Evolutionary conservation across 1,140 invertebrate genomes (phyloP), one percentile per base, ranked within the genome.

Genomic region (Sminthurinus signatus): DNA sequence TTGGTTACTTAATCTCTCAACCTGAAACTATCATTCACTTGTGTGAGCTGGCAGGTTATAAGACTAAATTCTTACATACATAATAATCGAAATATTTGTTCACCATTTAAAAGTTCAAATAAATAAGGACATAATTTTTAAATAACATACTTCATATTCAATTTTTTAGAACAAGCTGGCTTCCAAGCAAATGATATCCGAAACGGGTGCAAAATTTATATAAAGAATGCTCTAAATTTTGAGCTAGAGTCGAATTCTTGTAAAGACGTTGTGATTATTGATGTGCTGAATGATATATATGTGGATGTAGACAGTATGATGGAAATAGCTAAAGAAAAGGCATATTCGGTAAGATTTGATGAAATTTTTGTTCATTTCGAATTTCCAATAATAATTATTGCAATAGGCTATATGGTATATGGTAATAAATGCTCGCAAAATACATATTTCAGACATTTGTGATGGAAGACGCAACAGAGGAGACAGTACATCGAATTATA

Each of bases 381-480:
- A n/a, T n/a, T n/a, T n/a, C n/a, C n/a, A n/a, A n/a, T n/a, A n/a
- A n/a, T n/a, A n/a, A n/a, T n/a, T n/a, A n/a, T n/a, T n/a, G n/a
- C n/a, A n/a, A n/a, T n/a, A n/a, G n/a, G n/a, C n/a, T n/a, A n/a
- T n/a, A n/a, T n/a, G n/a, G n/a, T n/a, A n/a, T n/a, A n/a, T n/a
- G n/a, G n/a, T n/a, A n/a, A n/a, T n/a, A n/a, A n/a, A n/a, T n/a
- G n/a, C n/a, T n/a, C n/a, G n/a, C n/a, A n/a, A n/a, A n/a, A n/a
- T n/a, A n/a, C n/a, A n/a, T n/a, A n/a, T n/a, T n/a, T n/a, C 19
- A 48, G 46, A 48, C 46, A 19, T 48, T 48, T 19, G 46, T 48
- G 15, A 23, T 48, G 21, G 46, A 48, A 8, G 46, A 48, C 21
- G 46, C 46, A 8, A 19, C 8, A 8, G 46, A 48, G 8, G 46